Conservation (phyloP, 2,113 vertebrate species). For the Colinus virginianus region DNA sequence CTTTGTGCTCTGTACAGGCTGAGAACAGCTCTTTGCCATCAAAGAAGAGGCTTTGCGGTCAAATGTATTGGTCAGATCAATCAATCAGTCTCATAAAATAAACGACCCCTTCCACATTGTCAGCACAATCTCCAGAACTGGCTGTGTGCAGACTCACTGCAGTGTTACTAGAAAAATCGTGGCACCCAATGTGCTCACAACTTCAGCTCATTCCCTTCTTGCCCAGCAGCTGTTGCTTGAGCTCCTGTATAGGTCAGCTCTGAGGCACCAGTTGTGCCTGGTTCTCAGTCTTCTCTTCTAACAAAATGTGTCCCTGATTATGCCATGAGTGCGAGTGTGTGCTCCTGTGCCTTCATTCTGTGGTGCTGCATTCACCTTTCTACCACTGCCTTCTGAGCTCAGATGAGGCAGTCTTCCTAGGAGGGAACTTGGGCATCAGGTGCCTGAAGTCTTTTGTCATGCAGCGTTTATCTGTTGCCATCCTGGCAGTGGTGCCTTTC, state of each 20-base stretch:
- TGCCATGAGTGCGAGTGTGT: neutral
- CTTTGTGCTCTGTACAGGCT: neutral
- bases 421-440: neutral
- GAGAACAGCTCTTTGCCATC: neutral
- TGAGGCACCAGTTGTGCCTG: fast-evolving
- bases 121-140: neutral
- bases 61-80: fast-evolving
- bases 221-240: neutral
- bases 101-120: neutral
- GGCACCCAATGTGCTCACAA: fast-evolving
- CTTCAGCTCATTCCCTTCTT: neutral
- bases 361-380: neutral
- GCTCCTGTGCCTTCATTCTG: neutral
- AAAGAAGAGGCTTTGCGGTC: neutral
- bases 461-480: neutral
- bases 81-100: neutral
- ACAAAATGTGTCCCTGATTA: neutral
- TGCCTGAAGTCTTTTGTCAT: neutral
- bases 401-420: fast-evolving
- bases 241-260: fast-evolving
- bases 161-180: neutral
- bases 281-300: neutral
- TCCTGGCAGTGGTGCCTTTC: neutral
- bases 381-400: neutral
- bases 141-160: neutral